Conservation (phyloP, 2,113 vertebrate species). For the Apteryx mantelli region DNA sequence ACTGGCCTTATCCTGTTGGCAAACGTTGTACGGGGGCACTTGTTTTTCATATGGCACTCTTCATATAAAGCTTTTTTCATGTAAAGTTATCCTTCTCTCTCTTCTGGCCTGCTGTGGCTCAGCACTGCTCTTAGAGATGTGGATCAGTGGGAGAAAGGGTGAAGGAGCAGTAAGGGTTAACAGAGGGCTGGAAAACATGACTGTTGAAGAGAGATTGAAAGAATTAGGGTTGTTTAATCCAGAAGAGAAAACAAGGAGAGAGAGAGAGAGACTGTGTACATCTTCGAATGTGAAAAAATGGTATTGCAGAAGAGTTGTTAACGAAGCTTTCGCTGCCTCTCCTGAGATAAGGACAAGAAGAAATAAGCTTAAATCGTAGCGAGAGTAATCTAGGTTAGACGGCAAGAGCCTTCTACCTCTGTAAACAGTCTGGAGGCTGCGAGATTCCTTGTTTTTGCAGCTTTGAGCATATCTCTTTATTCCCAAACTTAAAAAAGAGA, state of each 20-base stretch:
- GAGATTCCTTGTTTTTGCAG: neutral
- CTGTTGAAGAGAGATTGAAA: neutral
- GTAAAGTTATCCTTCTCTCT: accelerated
- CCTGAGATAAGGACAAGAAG: neutral
- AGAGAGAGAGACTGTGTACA: accelerated
- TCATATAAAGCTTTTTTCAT: neutral
- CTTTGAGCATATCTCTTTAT: neutral
- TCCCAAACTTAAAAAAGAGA: neutral
- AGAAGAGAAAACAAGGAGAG: neutral
- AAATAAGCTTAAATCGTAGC: neutral
- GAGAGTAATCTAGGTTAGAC: neutral
- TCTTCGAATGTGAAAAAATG: neutral
- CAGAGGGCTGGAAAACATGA: neutral
- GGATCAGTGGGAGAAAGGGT: neutral
- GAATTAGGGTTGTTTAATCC: neutral
- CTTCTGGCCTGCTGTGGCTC: neutral
- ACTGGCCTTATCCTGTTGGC: neutral
- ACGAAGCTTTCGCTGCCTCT: neutral
- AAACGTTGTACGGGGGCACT: accelerated
- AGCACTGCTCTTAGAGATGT: neutral
- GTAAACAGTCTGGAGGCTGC: neutral
- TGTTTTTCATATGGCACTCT: neutral
- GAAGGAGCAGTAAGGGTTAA: neutral
- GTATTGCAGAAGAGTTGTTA: neutral
- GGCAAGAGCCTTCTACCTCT: neutral